Percentiles rank a stretch among this genome's conserved stretches.
Conservation (phyloP, 2,113 vertebrate genomes). For the Chaetorhynchus papuensis region DNA sequence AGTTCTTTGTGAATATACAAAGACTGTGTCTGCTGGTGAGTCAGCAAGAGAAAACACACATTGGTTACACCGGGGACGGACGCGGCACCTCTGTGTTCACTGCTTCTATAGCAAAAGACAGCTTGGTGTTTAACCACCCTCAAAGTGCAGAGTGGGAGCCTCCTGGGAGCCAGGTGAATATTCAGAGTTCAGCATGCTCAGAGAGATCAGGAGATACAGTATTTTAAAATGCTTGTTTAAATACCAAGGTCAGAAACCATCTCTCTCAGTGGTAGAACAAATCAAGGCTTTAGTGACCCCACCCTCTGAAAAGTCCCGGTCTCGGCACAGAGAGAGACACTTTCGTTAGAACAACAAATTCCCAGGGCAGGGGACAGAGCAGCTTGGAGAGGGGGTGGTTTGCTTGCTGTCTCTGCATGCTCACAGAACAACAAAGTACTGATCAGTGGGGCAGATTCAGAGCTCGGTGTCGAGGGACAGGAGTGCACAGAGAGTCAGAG, state of each 20-base stretch:
- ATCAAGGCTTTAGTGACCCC: neutral
- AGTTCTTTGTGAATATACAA: slow-evolving; percentile 93
- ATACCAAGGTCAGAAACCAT: neutral
- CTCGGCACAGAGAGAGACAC: neutral
- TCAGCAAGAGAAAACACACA: slow-evolving; percentile 81
- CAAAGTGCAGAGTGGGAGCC: neutral
- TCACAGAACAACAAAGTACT: neutral
- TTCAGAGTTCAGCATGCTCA: neutral
- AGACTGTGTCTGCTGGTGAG: slow-evolving; percentile 86
- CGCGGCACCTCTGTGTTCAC: neutral
- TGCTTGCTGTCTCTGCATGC: neutral
- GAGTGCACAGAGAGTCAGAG: neutral
- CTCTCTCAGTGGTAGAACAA: neutral
- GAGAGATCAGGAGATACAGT: neutral
- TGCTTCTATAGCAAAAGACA: slow-evolving; percentile 40
- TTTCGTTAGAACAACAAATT: neutral
- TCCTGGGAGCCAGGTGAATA: neutral
- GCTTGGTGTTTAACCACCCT: neutral
- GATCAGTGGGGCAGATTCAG: neutral
- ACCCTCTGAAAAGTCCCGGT: neutral
- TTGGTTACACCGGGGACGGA: slow-evolving; percentile 59
- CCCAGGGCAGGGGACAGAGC: neutral
- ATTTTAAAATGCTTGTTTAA: neutral
- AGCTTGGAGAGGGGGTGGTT: neutral
- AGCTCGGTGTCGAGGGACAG: neutral